Conservation (phyloP, 2,113 vertebrate genomes). For the Gasterosteus nipponicus region DNA sequence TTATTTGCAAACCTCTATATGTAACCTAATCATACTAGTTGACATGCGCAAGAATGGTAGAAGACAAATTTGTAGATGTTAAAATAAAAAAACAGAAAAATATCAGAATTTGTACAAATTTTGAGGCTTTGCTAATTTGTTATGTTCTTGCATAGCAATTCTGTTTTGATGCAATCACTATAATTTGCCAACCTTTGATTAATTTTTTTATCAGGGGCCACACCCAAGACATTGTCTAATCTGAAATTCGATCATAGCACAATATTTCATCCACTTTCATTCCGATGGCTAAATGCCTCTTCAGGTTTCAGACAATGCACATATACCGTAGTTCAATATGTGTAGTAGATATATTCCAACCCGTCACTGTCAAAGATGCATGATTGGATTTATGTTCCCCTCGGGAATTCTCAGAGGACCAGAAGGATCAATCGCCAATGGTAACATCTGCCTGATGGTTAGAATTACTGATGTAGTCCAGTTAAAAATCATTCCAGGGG, state of each 20-base stretch:
- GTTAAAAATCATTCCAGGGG: constrained; percentile 17
- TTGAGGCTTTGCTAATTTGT: not conserved
- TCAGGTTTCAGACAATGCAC: constrained; percentile 47
- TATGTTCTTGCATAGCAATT: not conserved
- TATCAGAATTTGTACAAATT: not conserved
- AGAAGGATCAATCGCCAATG: constrained; percentile 62
- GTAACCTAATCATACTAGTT: not conserved
- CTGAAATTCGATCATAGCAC: constrained; percentile 2
- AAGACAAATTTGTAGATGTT: not conserved
- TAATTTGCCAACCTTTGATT: not conserved
- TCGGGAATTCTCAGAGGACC: constrained; percentile 43
- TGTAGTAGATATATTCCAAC: constrained; percentile 40
- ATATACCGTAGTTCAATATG: constrained; percentile 11
- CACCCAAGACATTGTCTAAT: constrained; percentile 1
- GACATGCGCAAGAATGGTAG: not conserved
- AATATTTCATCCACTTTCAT: constrained; percentile 6
- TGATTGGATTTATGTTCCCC: constrained; percentile 47
- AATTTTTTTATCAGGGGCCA: constrained; percentile 26
- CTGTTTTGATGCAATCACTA: not conserved
- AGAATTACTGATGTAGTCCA: constrained; percentile 33
- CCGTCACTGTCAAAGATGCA: constrained; percentile 25
- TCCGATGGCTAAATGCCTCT: constrained; percentile 1
- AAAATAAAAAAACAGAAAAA: not conserved
- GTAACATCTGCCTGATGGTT: constrained; percentile 63
- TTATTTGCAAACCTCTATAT: not conserved